Percentiles rank a stretch among this genome's conserved stretches.
These are phyloP conservation scores for Empidonax alnorum DNA, from an alignment of 2,113 vertebrate genomes.

Conservation along the genomic window DNA sequence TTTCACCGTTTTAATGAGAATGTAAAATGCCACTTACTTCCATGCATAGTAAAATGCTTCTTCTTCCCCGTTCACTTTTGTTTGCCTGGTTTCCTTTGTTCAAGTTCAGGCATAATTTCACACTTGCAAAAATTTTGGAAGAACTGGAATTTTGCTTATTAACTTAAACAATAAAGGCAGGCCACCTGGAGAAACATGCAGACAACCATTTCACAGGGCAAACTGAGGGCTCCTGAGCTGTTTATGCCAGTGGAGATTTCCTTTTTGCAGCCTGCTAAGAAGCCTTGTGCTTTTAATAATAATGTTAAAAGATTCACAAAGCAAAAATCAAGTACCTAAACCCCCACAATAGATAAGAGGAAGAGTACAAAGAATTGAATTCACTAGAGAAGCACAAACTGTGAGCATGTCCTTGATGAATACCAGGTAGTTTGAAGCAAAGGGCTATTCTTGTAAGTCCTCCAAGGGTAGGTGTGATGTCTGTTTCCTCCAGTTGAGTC, in stretches of 20 bases:
- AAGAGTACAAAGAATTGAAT: not conserved
- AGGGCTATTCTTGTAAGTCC: not conserved
- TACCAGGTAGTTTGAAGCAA: not conserved
- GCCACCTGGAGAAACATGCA: not conserved
- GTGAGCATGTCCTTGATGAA: not conserved
- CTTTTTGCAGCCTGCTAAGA: not conserved
- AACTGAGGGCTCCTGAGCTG: not conserved
- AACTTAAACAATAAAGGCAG: not conserved
- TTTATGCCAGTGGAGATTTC: not conserved
- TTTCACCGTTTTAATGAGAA: not conserved
- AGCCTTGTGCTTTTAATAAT: not conserved
- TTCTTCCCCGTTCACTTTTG: not conserved
- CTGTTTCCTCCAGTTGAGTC: not conserved
- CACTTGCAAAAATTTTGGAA: not conserved
- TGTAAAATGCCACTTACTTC: not conserved
- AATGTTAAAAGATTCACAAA: not conserved
- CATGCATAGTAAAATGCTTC: not conserved
- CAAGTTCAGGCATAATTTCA: slow-evolving; percentile 22
- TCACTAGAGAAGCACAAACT: not conserved
- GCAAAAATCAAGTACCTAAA: not conserved
- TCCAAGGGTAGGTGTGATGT: not conserved
- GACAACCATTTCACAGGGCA: not conserved
- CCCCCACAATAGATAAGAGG: not conserved
- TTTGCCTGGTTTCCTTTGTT: slow-evolving; percentile 11
- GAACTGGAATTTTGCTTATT: not conserved